A percentile compares a stretch with the other conserved stretches of the same genome.
phyloP scores from a whole-genome alignment of 2,888 invertebrate genomes.

The Eupithecia subfuscata region DNA sequence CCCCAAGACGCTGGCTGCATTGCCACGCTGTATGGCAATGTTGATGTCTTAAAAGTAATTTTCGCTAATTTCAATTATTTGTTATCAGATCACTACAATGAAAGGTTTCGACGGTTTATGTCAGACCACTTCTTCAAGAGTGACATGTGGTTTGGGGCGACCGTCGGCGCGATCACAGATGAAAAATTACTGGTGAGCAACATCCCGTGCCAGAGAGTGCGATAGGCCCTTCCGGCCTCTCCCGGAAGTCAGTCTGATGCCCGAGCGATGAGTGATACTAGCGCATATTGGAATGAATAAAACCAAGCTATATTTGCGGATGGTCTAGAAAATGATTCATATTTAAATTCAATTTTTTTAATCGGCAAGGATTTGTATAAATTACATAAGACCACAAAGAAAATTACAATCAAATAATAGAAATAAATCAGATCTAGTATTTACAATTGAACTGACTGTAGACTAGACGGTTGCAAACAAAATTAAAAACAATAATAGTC shows the following conservation, averaged over 20 bases:
- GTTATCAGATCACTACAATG: constrained; percentile 22
- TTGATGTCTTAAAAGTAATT: too few relatives aligned
- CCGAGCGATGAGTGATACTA: neutral
- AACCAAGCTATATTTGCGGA: neutral
- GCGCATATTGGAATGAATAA: neutral
- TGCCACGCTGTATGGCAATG: too few relatives aligned
- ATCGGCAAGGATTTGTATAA: too few relatives aligned
- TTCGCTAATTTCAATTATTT: neutral
- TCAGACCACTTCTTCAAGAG: constrained; percentile 54
- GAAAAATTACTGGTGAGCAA: constrained; percentile 62
- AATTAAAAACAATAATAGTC: too few relatives aligned
- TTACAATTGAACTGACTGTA: too few relatives aligned
- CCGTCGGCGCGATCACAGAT: constrained; percentile 57
- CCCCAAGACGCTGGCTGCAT: too few relatives aligned
- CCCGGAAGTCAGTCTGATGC: neutral
- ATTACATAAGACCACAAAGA: too few relatives aligned
- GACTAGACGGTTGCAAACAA: too few relatives aligned
- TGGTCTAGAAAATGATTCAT: neutral
- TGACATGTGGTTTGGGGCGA: constrained; percentile 78
- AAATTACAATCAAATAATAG: too few relatives aligned
- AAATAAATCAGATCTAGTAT: too few relatives aligned
- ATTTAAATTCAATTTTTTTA: too few relatives aligned
- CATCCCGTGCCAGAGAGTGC: neutral
- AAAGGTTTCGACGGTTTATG: constrained; percentile 24
- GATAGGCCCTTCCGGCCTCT: neutral